Evolutionary conservation across 1,140 invertebrate species (phyloP), one percentile per base, ranked within the genome.

Genomic region (Pogonus chalceus): DNA sequence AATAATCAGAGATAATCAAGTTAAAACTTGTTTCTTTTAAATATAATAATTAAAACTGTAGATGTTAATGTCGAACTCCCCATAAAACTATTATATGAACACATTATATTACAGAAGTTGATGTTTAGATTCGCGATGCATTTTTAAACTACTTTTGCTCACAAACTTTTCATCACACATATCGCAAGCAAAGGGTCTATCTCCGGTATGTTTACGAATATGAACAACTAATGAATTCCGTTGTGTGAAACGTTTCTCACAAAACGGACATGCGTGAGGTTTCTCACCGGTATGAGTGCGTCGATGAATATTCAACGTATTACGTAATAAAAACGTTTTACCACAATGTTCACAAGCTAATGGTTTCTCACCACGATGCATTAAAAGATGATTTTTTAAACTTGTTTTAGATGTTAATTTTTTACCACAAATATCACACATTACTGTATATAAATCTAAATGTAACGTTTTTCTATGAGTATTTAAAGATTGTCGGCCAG

Each of bases 121-220:
- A n/a, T n/a, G n/a, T n/a, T n/a, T n/a, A n/a, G n/a, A n/a, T n/a
- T n/a, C n/a, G n/a, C n/a, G n/a, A 23, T 53, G 56, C 20, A 18
- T 54, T 9, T 49, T 43, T 20, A 57, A 21, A 23, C 20, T 18
- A 43, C 24, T 46, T 9, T 23, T 71, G 26, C 67, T 69, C 16
- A 60, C 74, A 62, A 77, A 79, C 52, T 66, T 65, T 54, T 74
- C 72, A 10, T 71, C 69, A 62, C 79, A 81, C 20, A 74, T 66
- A 54, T 69, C 71, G 62, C 80, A 82, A 49, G 68, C 65, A 62
- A 76, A 76, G 2, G 79, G 79, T 51, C 74, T 65, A 60, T 79
- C 76, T 4, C 77, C 69, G 2, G 68, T 74, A 55, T 76, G 74
- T 4, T 63, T 69, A 55, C 69, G 73, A 66, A 78, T 72, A 57